phyloP scores from a whole-genome alignment of 2,797 vertebrate species.

The Pogonophryne albipinna region DNA sequence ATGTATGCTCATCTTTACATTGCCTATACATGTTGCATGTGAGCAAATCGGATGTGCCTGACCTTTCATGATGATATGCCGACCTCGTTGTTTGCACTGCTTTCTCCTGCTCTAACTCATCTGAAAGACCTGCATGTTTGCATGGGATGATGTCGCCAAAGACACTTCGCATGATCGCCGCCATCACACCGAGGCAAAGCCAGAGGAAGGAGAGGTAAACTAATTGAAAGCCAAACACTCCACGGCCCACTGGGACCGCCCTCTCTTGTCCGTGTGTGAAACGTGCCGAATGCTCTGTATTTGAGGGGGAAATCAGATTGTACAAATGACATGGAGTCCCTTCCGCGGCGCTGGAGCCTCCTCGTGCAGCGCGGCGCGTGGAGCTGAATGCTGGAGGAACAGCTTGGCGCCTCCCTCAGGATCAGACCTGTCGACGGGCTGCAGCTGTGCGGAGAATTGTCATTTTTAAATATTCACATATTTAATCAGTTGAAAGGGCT shows the following conservation, averaged over 20 bases:
- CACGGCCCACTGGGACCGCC: slow-evolving; percentile 58
- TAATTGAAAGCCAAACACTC: slow-evolving; percentile 84
- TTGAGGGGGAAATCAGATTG: slow-evolving; percentile 72
- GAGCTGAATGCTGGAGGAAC: slow-evolving; percentile 79
- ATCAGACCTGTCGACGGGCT: slow-evolving; percentile 79
- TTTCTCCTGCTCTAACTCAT: not conserved
- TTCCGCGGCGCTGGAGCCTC: slow-evolving; percentile 76
- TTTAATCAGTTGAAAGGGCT: slow-evolving; percentile 84
- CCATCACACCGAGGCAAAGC: slow-evolving; percentile 61
- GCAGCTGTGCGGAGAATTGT: slow-evolving; percentile 86
- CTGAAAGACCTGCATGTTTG: slow-evolving; percentile 34
- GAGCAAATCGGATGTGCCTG: slow-evolving; percentile 15
- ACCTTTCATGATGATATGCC: slow-evolving; percentile 32
- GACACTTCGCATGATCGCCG: slow-evolving; percentile 39
- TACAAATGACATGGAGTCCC: slow-evolving; percentile 77
- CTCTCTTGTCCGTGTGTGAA: slow-evolving; percentile 51
- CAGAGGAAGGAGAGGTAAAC: slow-evolving; percentile 52
- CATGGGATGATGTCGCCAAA: slow-evolving; percentile 29
- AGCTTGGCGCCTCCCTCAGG: slow-evolving; percentile 85
- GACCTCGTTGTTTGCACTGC: slow-evolving; percentile 8
- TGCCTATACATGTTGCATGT: slow-evolving; percentile 1
- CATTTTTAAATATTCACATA: slow-evolving; percentile 89
- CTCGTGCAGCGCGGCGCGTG: slow-evolving; percentile 76
- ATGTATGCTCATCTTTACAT: slow-evolving; percentile 10
- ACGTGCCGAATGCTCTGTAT: slow-evolving; percentile 74